Conservation (phyloP, 2,113 vertebrate genomes). For the Pelecanus crispus region DNA sequence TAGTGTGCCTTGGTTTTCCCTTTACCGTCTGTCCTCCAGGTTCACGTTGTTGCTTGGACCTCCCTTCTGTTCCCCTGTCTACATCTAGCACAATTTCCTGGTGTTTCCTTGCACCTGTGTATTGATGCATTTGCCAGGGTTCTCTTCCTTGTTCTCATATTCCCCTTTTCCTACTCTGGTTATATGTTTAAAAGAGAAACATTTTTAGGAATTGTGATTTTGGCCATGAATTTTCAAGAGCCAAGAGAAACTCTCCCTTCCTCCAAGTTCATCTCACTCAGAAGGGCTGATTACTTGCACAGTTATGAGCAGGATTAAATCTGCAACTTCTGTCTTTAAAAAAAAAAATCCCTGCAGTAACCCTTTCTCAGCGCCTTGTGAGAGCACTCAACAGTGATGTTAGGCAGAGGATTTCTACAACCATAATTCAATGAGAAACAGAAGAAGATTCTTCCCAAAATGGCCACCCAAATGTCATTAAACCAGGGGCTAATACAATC, state of each 20-base stretch:
- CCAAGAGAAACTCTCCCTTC: background rate
- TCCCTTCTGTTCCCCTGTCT: background rate
- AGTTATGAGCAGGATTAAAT: background rate
- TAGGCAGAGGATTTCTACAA: background rate
- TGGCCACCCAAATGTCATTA: background rate
- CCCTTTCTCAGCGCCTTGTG: background rate
- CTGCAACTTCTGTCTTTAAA: background rate
- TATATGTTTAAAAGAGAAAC: background rate
- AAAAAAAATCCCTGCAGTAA: background rate
- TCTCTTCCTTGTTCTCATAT: background rate
- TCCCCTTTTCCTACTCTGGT: background rate
- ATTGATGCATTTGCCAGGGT: background rate
- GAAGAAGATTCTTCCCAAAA: background rate
- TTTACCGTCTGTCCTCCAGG: background rate
- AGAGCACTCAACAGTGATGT: background rate
- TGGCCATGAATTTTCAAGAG: background rate
- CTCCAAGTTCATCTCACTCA: background rate
- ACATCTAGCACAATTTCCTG: background rate
- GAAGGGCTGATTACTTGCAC: background rate
- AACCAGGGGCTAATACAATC: background rate
- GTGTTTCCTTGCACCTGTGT: background rate
- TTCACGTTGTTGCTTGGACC: fast-evolving
- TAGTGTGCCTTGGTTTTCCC: background rate
- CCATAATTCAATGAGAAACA: background rate
- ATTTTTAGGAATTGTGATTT: background rate